Evolutionary conservation across 2,888 invertebrate genomes (phyloP).

Genomic region (Seladonia tumulorum): DNA sequence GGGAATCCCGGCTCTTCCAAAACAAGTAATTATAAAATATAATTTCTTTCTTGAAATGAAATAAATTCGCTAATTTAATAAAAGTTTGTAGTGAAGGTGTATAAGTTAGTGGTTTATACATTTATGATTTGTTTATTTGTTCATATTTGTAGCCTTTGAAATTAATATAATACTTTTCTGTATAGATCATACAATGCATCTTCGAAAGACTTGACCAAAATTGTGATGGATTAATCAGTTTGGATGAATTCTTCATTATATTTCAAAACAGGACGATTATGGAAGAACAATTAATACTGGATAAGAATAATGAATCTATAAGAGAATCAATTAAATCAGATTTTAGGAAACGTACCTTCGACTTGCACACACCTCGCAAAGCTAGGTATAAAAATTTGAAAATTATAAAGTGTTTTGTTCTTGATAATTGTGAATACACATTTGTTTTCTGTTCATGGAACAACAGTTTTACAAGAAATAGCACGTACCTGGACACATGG

Average conservation of each 20-base stretch:
- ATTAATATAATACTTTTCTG: slow-evolving; percentile 23
- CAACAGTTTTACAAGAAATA: slow-evolving; percentile 54
- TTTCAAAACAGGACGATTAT: slow-evolving; percentile 85
- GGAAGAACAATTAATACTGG: slow-evolving; percentile 70
- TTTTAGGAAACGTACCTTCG: slow-evolving; percentile 66
- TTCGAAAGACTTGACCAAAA: slow-evolving; percentile 88
- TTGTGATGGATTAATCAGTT: slow-evolving; percentile 88
- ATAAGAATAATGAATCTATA: slow-evolving; percentile 71
- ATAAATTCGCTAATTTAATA: not conserved
- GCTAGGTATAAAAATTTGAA: slow-evolving; percentile 61
- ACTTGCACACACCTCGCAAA: slow-evolving; percentile 72
- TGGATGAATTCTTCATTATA: slow-evolving; percentile 88
- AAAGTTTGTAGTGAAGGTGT: not conserved
- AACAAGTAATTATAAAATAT: slow-evolving; percentile 84
- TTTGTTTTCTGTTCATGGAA: slow-evolving; percentile 46
- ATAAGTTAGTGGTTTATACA: not conserved
- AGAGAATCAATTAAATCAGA: slow-evolving; percentile 72
- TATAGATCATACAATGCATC: slow-evolving; percentile 86
- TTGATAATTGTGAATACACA: slow-evolving; percentile 11
- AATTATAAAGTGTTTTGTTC: not conserved
- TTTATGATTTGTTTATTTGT: not conserved
- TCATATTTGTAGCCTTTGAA: not conserved
- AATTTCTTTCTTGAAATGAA: not conserved
- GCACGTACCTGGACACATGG: slow-evolving; percentile 89
- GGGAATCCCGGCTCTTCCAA: slow-evolving; percentile 88